Evolutionary conservation across 2,797 vertebrate genomes (phyloP), one percentile per base, ranked within the genome.

Genomic region (Chaetophractus vellerosus): DNA sequence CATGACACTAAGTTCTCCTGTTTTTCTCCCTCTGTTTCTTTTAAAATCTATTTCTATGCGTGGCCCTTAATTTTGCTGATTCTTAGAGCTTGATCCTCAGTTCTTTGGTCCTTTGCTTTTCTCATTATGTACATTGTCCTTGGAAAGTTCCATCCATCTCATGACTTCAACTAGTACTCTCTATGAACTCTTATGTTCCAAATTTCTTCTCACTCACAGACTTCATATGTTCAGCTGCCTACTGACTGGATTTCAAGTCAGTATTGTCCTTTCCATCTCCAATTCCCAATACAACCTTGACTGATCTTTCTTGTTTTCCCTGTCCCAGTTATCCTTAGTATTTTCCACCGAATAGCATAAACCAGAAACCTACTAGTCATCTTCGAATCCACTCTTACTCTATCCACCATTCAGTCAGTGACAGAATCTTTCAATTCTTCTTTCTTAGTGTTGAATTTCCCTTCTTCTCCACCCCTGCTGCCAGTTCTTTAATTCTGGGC

Each of bases 101-200:
- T 79, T 52, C 26, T 89, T 72, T 94, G 57, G 14, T 84, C 76
- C 45, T 76, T 91, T 38, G 18, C 36, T 90, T 84, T 85, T 63
- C 48, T 92, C 76, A 76, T 76, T 64, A 38, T 90, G 33, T 38
- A 78, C 36, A 28, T 80, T 48, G 48, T 75, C 16, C 50, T 38
- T 75, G 19, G n/a, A 28, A 38, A 48, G 31, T 74, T 31, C 36
- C 10, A 68, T 81, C 48, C 48, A 69, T 45, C 15, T 94, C 52
- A 23, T 2, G n/a, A 19, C 9, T 80, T 92, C 45, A 69, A 5
- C 18, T 55, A 26, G 38, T n/a, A 36, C 9, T 75, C 14, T 90
- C 18, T 81, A 15, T 84, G 66, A 55, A 41, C n/a, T 59, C 15
- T 90, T 24, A 55, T 2, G 19, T 63, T 92, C 10, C 48, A 64